phyloP scores from a whole-genome alignment of 1,140 invertebrate genomes.

The Acromyrmex echinatior region DNA sequence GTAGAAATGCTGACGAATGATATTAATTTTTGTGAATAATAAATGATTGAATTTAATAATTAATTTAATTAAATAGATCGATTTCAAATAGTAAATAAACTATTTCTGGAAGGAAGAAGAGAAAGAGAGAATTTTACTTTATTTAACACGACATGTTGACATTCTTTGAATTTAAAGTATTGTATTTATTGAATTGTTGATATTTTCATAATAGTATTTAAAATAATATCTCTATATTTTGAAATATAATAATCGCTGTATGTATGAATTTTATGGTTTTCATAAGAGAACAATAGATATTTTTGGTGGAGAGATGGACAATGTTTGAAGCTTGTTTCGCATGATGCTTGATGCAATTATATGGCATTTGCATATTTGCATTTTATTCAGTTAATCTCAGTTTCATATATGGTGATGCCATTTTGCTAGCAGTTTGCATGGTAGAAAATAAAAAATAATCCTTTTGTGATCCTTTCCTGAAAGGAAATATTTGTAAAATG shows the following conservation, averaged over 20 bases:
- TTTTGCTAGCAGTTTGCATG: constrained; percentile 8
- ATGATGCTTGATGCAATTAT: constrained; percentile 21
- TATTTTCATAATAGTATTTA: neutral
- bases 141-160: neutral
- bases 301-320: neutral
- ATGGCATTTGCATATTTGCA: constrained; percentile 37
- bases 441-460: neutral
- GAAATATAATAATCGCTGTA: neutral
- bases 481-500: neutral
- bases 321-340: neutral
- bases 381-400: constrained; percentile 20
- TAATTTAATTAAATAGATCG: neutral
- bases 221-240: neutral
- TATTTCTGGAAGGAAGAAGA: neutral
- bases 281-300: neutral
- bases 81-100: neutral
- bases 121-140: neutral
- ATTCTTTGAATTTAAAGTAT: neutral
- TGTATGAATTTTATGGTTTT: neutral
- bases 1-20: neutral
- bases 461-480: constrained; percentile 14
- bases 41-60: neutral
- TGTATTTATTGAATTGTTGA: neutral
- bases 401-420: constrained; percentile 10
- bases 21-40: constrained; percentile 40